phyloP scores from a whole-genome alignment of 2,797 vertebrate species.

The Crocidura indochinensis region DNA sequence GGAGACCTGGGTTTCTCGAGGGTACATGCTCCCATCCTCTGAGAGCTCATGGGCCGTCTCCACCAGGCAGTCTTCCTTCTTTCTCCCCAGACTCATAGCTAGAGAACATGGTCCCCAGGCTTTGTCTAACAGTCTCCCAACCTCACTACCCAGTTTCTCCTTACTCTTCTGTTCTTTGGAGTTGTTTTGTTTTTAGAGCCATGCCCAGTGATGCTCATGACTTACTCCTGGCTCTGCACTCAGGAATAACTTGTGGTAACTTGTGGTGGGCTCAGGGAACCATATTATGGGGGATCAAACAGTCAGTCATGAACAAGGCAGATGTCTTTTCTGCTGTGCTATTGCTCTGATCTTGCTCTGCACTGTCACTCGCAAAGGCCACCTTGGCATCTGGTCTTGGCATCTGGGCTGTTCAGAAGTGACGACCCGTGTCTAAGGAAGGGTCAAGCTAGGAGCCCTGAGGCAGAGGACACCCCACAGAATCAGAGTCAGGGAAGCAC shows the following conservation, averaged over 20 bases:
- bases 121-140: neutral
- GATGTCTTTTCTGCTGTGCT: too few species aligned
- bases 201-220: too few species aligned
- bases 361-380: neutral
- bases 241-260: too few species aligned
- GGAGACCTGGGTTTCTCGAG: too few species aligned
- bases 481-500: neutral
- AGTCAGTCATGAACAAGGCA: too few species aligned
- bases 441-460: neutral
- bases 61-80: neutral
- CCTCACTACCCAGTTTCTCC: neutral
- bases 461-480: rapidly evolving
- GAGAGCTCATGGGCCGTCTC: neutral
- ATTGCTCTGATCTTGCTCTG: neutral
- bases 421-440: neutral
- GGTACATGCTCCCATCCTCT: neutral
- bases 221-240: too few species aligned
- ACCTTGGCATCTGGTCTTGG: too few species aligned
- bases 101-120: neutral
- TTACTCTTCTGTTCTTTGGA: too few species aligned
- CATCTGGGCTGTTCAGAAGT: neutral
- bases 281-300: too few species aligned
- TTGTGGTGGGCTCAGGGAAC: too few species aligned
- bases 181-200: too few species aligned
- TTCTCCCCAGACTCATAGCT: neutral